Evolutionary conservation across 2,797 vertebrate genomes (phyloP).

Genomic region (Cheirogaleus major): DNA sequence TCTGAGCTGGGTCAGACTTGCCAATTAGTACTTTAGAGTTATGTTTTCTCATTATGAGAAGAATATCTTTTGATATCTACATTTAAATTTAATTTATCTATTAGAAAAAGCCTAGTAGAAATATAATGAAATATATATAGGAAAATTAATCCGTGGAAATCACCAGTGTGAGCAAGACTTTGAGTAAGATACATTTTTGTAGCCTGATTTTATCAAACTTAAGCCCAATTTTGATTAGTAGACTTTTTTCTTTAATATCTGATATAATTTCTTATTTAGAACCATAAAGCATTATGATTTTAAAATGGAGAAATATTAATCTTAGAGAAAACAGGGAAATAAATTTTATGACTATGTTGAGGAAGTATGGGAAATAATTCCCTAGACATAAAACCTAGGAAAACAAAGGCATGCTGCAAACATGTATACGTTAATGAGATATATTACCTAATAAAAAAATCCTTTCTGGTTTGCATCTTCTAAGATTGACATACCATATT

Average conservation of each 20-base stretch:
- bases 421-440: too few species aligned
- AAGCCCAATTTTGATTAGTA: neutral
- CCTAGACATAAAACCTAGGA: neutral
- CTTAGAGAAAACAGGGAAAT: slow-evolving; percentile 29
- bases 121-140: neutral
- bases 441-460: neutral
- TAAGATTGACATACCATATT: neutral
- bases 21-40: neutral
- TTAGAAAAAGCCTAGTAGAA: neutral
- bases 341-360: neutral
- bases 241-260: neutral
- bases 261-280: slow-evolving; percentile 1
- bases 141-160: neutral
- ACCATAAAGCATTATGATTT: neutral
- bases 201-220: neutral
- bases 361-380: neutral
- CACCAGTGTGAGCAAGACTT: neutral
- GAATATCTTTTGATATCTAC: neutral
- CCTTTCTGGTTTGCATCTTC: neutral
- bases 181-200: neutral
- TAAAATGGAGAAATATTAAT: neutral
- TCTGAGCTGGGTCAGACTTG: neutral
- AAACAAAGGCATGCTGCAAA: neutral
- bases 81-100: neutral
- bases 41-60: slow-evolving; percentile 9